Evolutionary conservation across 2,888 invertebrate genomes (phyloP).

Genomic region (Syrphus vitripennis): DNA sequence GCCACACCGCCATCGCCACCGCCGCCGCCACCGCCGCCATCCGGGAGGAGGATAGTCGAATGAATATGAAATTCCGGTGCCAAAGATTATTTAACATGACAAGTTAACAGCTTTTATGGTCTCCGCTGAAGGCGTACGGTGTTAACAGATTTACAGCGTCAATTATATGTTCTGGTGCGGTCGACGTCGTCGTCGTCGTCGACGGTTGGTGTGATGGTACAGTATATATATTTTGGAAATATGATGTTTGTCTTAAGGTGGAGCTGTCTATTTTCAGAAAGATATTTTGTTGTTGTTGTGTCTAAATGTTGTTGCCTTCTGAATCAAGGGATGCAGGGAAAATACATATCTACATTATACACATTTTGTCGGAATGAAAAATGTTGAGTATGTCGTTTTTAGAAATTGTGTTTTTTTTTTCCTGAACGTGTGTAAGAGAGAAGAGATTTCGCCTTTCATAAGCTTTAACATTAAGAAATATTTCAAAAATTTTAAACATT

Average conservation of each 20-base stretch:
- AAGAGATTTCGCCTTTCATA: background rate
- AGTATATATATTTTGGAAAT: constrained; percentile 37
- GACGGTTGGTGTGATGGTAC: background rate
- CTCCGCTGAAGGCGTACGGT: constrained; percentile 70
- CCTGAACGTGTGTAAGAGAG: background rate
- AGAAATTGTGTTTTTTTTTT: background rate
- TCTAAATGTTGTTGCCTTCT: background rate
- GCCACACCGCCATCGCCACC: background rate
- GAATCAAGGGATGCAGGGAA: background rate
- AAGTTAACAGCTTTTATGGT: constrained; percentile 72
- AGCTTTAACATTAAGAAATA: constrained; percentile 33
- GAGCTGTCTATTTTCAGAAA: constrained; percentile 66
- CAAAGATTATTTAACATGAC: constrained; percentile 71
- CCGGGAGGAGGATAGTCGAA: constrained; percentile 40
- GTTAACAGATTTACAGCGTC: constrained; percentile 72
- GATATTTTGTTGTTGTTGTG: constrained; percentile 38
- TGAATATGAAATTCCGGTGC: constrained; percentile 68
- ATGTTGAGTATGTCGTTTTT: constrained; percentile 14
- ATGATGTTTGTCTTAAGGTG: constrained; percentile 61
- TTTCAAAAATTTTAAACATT: constrained; percentile 37
- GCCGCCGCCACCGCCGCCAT: background rate
- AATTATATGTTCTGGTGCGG: constrained; percentile 63
- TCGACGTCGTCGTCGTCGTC: background rate
- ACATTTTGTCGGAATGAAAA: constrained; percentile 19
- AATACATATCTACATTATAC: background rate